Conservation (phyloP, 2,113 vertebrate genomes). For the Apteryx owenii region DNA sequence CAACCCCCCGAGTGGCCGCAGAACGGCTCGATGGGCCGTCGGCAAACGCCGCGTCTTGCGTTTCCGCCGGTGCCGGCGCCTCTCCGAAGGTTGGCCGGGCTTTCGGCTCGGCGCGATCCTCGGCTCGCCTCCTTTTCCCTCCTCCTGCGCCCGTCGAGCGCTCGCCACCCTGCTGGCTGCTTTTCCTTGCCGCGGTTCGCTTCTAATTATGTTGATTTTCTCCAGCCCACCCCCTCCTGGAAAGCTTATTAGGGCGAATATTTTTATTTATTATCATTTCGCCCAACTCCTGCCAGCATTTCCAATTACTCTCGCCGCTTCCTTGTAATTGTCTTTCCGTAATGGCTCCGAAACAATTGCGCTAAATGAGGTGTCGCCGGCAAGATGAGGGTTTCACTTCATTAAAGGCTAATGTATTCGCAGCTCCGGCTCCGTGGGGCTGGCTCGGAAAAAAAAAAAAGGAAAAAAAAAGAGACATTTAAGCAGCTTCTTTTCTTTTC, state of each 20-base stretch:
- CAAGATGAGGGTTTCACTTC: conserved; percentile 99
- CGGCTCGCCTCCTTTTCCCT: no score
- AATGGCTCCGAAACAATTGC: conserved; percentile 99
- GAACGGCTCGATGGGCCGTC: no score
- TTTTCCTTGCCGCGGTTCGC: conserved; percentile 88
- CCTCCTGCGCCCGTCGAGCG: conserved; percentile 50
- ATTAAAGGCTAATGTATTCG: conserved; percentile 99
- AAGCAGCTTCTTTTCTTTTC: conserved; percentile 74
- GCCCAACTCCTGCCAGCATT: conserved; percentile 98
- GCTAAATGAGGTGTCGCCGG: conserved; percentile 99
- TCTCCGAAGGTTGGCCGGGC: no score
- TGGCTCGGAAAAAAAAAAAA: conserved; percentile 56
- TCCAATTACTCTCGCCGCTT: conserved; percentile 99
- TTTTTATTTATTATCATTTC: conserved; percentile 99
- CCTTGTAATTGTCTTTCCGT: conserved; percentile 99
- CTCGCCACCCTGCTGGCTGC: conserved; percentile 84
- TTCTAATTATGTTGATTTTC: conserved; percentile 99
- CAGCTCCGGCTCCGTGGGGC: conserved; percentile 87
- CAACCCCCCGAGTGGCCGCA: no score
- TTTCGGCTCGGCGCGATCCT: neutral
- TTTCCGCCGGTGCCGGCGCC: no score
- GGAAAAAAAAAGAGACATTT: conserved; percentile 72
- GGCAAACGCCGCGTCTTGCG: no score
- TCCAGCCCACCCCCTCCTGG: conserved; percentile 90
- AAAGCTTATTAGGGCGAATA: conserved; percentile 98